Evolutionary conservation across 2,113 vertebrate species (phyloP).

Genomic region (Propithecus coquereli): DNA sequence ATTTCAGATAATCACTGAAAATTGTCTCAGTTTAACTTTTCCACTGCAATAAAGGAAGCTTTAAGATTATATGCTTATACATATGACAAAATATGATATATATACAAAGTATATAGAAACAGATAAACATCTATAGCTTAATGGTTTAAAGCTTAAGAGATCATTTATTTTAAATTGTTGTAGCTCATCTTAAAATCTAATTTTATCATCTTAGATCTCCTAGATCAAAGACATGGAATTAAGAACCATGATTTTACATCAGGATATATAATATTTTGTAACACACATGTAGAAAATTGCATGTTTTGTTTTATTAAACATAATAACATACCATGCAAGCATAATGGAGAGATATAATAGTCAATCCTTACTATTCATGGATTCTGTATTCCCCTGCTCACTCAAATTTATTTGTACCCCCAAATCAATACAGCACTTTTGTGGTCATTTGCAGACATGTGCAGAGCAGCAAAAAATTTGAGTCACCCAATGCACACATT

Average conservation of each 20-base stretch:
- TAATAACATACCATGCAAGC: background rate
- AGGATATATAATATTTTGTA: background rate
- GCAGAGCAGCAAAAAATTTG: background rate
- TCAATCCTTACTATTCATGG: background rate
- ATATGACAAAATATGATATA: background rate
- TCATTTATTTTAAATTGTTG: background rate
- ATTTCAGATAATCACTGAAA: constrained; percentile 17
- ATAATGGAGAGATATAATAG: background rate
- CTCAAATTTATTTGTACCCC: background rate
- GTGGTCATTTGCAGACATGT: background rate
- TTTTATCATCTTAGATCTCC: background rate
- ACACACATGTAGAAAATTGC: background rate
- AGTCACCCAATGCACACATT: background rate
- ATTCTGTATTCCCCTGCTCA: background rate
- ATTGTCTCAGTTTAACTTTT: constrained; percentile 31
- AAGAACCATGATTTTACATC: constrained; percentile 11
- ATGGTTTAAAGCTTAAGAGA: constrained; percentile 33
- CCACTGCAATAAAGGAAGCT: background rate
- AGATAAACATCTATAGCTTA: background rate
- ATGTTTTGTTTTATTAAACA: background rate
- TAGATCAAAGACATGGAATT: background rate
- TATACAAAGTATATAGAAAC: background rate
- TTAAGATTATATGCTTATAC: background rate
- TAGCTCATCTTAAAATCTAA: constrained; percentile 2
- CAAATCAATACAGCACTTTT: background rate